Percentiles rank a stretch among this genome's conserved stretches.
Conservation (phyloP, 2,113 vertebrate genomes). For the Phoxinus phoxinus region DNA sequence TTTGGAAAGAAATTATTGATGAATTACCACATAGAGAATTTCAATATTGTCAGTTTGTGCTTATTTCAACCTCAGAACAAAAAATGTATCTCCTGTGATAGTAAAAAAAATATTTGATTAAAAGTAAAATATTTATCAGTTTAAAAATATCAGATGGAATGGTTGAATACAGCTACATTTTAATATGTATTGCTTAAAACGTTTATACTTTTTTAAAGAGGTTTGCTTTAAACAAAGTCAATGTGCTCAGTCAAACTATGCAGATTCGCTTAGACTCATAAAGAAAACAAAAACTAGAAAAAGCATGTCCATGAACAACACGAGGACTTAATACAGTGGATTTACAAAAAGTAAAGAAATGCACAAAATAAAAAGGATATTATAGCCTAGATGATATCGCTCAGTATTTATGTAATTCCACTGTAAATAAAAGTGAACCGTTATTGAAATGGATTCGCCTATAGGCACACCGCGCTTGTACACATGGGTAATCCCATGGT, state of each 20-base stretch:
- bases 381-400: not conserved
- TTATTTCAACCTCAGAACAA: conserved; percentile 1
- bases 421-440: not conserved
- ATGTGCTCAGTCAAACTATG: not conserved
- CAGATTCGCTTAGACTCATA: not conserved
- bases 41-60: conserved; percentile 32
- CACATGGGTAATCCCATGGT: conserved; percentile 39
- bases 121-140: not conserved
- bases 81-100: not conserved
- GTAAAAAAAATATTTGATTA: not conserved
- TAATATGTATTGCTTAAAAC: not conserved
- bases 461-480: not conserved
- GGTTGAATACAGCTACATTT: not conserved
- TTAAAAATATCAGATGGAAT: not conserved
- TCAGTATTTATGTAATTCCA: not conserved
- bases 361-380: no score
- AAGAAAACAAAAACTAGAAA: not conserved
- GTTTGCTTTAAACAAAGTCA: not conserved
- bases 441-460: not conserved
- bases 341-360: not conserved
- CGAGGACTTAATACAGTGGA: not conserved
- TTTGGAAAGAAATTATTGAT: conserved; percentile 38
- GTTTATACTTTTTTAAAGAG: not conserved
- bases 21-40: conserved; percentile 38
- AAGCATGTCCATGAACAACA: not conserved